These are phyloP conservation scores for Liodrosophila aerea DNA, from an alignment of 2,888 invertebrate species.

Conservation along the genomic window DNA sequence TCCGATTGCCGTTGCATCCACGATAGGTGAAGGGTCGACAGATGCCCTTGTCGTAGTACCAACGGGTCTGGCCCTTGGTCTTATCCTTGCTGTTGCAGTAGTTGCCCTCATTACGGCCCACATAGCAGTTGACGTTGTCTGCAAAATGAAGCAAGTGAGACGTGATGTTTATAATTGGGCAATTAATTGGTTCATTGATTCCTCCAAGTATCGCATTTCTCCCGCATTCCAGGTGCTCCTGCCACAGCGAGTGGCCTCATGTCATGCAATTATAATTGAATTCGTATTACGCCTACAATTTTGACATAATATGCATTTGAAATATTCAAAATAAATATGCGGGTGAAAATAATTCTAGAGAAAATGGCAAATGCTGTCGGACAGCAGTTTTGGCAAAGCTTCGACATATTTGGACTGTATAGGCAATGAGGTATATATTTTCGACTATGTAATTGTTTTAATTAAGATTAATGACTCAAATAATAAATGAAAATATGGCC, in stretches of 20 bases:
- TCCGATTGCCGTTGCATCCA: slow-evolving; percentile 89
- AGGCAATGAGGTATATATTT: background rate
- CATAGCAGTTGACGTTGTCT: slow-evolving; percentile 79
- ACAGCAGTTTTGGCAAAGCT: slow-evolving; percentile 41
- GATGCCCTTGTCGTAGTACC: slow-evolving; percentile 87
- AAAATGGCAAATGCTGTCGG: slow-evolving; percentile 15
- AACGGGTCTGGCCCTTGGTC: slow-evolving; percentile 81
- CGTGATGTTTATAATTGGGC: slow-evolving; percentile 21
- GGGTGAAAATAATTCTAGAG: slow-evolving; percentile 9
- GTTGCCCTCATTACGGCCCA: slow-evolving; percentile 74
- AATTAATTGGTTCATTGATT: slow-evolving; percentile 39
- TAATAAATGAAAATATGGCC: no score
- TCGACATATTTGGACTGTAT: slow-evolving; percentile 11
- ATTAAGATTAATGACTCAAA: no score
- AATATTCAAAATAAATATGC: background rate
- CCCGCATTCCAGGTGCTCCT: slow-evolving; percentile 9
- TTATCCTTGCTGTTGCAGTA: slow-evolving; percentile 77
- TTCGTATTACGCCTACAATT: slow-evolving; percentile 33
- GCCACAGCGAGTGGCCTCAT: slow-evolving; percentile 11
- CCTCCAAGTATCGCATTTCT: background rate
- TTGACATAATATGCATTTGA: slow-evolving; percentile 41
- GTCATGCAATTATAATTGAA: slow-evolving; percentile 31
- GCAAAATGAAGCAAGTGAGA: slow-evolving; percentile 15
- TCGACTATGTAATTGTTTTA: no score
- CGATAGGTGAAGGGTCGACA: slow-evolving; percentile 88